Conservation (phyloP, 2,888 invertebrate genomes). For the Alentia gelatinosa region DNA sequence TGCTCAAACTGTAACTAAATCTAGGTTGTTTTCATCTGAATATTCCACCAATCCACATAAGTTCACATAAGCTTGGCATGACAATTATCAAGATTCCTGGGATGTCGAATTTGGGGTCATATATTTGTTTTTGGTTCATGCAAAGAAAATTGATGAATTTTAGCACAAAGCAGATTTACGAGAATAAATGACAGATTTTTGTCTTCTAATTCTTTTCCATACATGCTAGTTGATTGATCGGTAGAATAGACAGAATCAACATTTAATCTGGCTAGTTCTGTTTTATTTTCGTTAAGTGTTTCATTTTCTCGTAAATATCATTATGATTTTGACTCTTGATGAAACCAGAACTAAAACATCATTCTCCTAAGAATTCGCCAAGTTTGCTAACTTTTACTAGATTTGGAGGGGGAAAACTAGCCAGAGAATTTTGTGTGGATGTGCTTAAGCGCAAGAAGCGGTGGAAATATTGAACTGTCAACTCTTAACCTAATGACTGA, state of each 20-base stretch:
- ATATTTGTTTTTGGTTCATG: too few species aligned
- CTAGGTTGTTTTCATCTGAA: not conserved
- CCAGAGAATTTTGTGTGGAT: not conserved
- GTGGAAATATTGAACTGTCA: not conserved
- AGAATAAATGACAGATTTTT: too few species aligned
- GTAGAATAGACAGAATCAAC: not conserved
- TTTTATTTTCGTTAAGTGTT: not conserved
- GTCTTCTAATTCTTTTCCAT: not conserved
- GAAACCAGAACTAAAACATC: not conserved
- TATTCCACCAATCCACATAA: not conserved
- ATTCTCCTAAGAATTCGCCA: not conserved
- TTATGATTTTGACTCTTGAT: not conserved
- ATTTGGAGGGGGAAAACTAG: conserved; percentile 2
- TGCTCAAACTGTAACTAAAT: not conserved
- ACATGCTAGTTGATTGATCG: not conserved
- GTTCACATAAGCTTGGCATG: too few species aligned
- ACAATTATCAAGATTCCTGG: too few species aligned
- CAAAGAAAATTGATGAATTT: not conserved
- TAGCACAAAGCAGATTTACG: too few species aligned
- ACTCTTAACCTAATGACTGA: not conserved
- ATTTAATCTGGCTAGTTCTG: not conserved
- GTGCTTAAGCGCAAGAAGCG: not conserved
- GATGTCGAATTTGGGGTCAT: too few species aligned
- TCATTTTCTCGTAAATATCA: not conserved
- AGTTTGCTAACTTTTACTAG: not conserved